These are phyloP conservation scores for Semaprochilodus insignis DNA, from an alignment of 2,797 vertebrate species.

Conservation along the genomic window DNA sequence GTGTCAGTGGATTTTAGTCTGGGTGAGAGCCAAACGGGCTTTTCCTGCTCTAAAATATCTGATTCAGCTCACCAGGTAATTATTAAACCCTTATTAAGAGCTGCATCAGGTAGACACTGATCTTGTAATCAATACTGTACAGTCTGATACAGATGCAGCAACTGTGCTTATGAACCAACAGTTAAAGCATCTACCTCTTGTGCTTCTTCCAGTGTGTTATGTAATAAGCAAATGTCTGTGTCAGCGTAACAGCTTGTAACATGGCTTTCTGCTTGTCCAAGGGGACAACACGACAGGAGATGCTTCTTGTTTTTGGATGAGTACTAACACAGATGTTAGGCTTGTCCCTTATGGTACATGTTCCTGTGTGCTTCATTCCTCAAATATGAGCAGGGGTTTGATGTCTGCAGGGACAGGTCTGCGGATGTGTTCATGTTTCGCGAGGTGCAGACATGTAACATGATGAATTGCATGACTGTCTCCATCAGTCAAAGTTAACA, in stretches of 20 bases:
- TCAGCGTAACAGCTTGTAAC: neutral
- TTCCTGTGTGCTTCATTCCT: conserved; percentile 36
- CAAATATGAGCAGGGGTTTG: conserved; percentile 34
- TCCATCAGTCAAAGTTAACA: neutral
- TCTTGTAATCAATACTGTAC: neutral
- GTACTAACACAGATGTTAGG: conserved; percentile 70
- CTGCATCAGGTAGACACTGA: neutral
- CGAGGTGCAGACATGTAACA: conserved; percentile 30
- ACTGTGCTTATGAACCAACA: neutral
- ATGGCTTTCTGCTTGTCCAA: conserved; percentile 9
- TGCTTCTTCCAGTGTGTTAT: neutral
- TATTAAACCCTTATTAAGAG: no score
- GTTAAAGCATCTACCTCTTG: neutral
- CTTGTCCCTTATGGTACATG: conserved; percentile 24
- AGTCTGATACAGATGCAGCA: neutral
- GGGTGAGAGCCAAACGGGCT: no score
- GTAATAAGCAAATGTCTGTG: conserved; percentile 3
- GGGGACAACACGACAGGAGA: conserved; percentile 52
- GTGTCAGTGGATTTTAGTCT: neutral
- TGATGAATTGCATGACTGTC: conserved; percentile 28
- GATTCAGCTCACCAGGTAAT: no score
- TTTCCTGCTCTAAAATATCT: no score
- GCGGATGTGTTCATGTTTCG: conserved; percentile 49
- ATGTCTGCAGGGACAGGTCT: conserved; percentile 41
- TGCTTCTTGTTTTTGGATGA: conserved; percentile 60